phyloP scores from a whole-genome alignment of 2,113 vertebrate species.

The Neogobius melanostomus region DNA sequence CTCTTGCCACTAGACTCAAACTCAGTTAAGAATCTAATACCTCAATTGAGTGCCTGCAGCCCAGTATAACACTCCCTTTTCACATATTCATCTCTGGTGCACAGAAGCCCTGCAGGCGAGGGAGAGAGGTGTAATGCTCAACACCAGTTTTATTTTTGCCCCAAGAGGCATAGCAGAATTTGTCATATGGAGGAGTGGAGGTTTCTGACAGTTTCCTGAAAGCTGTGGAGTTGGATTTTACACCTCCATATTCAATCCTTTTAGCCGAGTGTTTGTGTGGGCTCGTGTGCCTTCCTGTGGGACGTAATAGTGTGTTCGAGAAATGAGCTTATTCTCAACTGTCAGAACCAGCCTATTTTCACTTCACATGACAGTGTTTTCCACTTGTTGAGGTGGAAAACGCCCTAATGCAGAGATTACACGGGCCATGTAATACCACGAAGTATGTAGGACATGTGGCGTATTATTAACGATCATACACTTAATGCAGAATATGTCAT shows the following conservation, averaged over 20 bases:
- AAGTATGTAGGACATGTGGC: not conserved
- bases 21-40: slow-evolving; percentile 68
- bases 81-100: slow-evolving; percentile 64
- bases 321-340: slow-evolving; percentile 14
- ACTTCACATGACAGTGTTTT: not conserved
- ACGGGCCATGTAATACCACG: not conserved
- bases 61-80: slow-evolving; percentile 57
- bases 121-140: slow-evolving; percentile 25
- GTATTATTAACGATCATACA: not conserved
- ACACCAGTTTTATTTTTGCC: slow-evolving; percentile 62
- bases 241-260: slow-evolving; percentile 39
- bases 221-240: slow-evolving; percentile 45
- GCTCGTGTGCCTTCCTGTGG: slow-evolving; percentile 42
- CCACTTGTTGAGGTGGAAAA: not conserved
- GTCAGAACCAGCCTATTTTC: slow-evolving; percentile 24
- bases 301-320: slow-evolving; percentile 35
- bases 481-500: too few species aligned
- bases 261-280: slow-evolving; percentile 40
- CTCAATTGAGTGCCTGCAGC: slow-evolving; percentile 63
- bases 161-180: slow-evolving; percentile 55
- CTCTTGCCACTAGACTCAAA: slow-evolving; percentile 61
- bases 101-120: slow-evolving; percentile 40
- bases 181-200: slow-evolving; percentile 49
- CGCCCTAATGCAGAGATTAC: not conserved
- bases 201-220: slow-evolving; percentile 58